Percentiles rank a stretch among this genome's conserved stretches.
These are phyloP conservation scores for Megaceryle alcyon DNA, from an alignment of 2,797 vertebrate species.

Conservation along the genomic window DNA sequence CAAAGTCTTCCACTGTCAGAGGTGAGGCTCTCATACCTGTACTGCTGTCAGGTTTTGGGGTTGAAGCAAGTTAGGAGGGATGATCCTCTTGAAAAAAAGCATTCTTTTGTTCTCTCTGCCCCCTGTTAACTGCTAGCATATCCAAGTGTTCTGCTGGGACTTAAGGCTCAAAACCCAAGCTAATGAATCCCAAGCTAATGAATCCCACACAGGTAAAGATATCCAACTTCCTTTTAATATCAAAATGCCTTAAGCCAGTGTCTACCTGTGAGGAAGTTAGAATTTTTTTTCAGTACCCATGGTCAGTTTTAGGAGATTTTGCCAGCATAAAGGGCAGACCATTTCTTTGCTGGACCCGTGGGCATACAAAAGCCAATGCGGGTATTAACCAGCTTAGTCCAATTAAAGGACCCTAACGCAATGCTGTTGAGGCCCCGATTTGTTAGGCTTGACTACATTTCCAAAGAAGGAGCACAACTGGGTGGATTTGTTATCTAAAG, in stretches of 20 bases:
- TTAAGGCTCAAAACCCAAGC: neutral
- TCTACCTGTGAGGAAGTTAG: neutral
- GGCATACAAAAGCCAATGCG: neutral
- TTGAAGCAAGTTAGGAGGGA: neutral
- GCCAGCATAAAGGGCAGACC: neutral
- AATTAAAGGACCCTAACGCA: conserved; percentile 65
- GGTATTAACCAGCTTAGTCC: conserved; percentile 70
- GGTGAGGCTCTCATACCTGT: neutral
- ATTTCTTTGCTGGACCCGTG: neutral
- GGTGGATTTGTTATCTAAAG: conserved; percentile 62
- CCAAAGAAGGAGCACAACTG: conserved; percentile 46
- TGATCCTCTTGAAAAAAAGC: neutral
- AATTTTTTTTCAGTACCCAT: neutral
- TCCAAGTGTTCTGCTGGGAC: neutral
- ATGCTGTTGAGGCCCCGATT: conserved; percentile 4
- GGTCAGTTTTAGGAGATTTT: neutral
- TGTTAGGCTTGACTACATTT: conserved; percentile 50
- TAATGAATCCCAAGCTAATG: neutral
- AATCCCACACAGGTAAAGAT: neutral
- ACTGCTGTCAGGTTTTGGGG: neutral
- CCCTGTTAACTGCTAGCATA: neutral
- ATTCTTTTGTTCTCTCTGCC: neutral
- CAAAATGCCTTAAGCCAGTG: neutral
- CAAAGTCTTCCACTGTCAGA: neutral
- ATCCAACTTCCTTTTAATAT: neutral